A percentile compares a stretch with the other conserved stretches of the same genome.
phyloP scores from a whole-genome alignment of 2,888 invertebrate species.

The Limnephilus lunatus region DNA sequence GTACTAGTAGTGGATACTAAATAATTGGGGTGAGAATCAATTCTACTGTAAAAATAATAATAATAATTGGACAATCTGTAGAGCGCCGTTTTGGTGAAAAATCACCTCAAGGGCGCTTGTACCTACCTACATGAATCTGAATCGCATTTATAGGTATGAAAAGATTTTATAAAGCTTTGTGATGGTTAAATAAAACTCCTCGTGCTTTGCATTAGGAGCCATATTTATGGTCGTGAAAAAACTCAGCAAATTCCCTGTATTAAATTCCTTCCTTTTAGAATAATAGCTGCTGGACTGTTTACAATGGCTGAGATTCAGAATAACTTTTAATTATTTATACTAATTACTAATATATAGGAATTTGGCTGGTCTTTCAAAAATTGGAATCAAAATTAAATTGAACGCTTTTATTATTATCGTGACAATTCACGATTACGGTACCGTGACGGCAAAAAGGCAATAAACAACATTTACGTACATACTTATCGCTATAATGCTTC shows the following conservation, averaged over 20 bases:
- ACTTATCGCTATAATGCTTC: too few relatives aligned
- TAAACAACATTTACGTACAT: too few relatives aligned
- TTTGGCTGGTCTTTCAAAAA: neutral
- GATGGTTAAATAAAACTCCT: neutral
- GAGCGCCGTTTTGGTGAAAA: too few relatives aligned
- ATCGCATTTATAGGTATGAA: neutral
- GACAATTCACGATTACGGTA: too few relatives aligned
- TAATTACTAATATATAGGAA: neutral
- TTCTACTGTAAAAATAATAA: neutral
- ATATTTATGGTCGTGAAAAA: neutral
- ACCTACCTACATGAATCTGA: too few relatives aligned
- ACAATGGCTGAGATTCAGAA: neutral
- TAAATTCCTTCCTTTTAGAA: neutral
- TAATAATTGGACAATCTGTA: too few relatives aligned
- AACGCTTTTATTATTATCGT: too few relatives aligned
- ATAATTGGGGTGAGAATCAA: neutral
- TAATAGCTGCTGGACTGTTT: neutral
- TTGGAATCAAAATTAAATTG: neutral
- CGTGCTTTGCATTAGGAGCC: neutral
- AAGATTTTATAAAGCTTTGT: neutral
- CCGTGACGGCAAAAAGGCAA: too few relatives aligned
- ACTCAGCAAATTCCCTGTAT: neutral
- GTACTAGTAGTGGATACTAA: neutral
- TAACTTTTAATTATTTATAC: neutral
- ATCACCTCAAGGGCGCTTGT: too few relatives aligned